Evolutionary conservation across 2,113 vertebrate species (phyloP), one percentile per base, ranked within the genome.

Genomic region (Nymphicus hollandicus): DNA sequence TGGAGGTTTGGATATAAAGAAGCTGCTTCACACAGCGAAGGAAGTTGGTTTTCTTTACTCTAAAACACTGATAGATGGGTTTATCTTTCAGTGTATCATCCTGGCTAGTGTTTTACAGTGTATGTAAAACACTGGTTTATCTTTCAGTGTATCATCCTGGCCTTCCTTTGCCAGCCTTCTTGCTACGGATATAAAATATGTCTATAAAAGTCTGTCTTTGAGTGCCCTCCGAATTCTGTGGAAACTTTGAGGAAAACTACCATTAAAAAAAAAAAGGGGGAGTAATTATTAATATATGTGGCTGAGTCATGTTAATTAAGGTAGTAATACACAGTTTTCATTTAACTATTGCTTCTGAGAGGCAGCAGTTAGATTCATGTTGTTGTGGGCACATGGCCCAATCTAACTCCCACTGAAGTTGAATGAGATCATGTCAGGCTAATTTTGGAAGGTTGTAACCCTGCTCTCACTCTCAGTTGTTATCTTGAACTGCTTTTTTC

Each of bases 371-470:
- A 27, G 47, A 68, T 44, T 93, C 44, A 11, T 13, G 63, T 41
- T 86, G 78, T 82, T 76, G 56, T 52, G 85, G 81, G 70, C 78
- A 37, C 6, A 1, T 82, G 82, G 71, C 79, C 82, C 53, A 56
- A 4, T 74, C 33, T 23, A 31, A 61, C 79, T 94, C 63, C 63
- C 58, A 56, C 61, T 94, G 92, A 82, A 88, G 33, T 43, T 73
- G 68, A 86, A 69, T 95, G 91, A 91, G 80, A 90, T 95, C 78
- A 56, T 64, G 53, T 82, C 74, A 83, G 41, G 50, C 74, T 91
- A 72, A 86, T 90, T 88, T 78, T 92, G 91, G 64, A 70, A 83
- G 85, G 46, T 22, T 66, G 27, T 76, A 72, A 56, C 41, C 35
- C 49, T 92, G 65, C 83, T 95, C 83, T 95, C 33, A 10, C 81